These are phyloP conservation scores for Cairina moschata DNA, from an alignment of 2,113 vertebrate genomes.

Conservation along the genomic window DNA sequence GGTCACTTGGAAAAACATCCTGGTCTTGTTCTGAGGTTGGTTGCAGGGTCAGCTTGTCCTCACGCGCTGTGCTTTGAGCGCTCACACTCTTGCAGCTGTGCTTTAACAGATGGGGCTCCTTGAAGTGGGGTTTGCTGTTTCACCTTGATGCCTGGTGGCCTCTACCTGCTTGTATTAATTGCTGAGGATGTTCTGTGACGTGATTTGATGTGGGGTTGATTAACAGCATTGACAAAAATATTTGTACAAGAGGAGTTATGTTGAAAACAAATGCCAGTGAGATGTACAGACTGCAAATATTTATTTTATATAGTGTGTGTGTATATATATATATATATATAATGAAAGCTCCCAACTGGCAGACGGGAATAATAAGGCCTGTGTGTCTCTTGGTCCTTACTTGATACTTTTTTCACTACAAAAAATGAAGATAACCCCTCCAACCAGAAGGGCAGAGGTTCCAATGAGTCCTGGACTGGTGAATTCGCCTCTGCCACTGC, in stretches of 20 bases:
- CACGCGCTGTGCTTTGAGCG: rapidly evolving
- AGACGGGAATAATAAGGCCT: slow-evolving; percentile 7
- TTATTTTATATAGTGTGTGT: not conserved
- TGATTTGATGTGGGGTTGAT: not conserved
- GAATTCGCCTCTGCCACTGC: rapidly evolving
- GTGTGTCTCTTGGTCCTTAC: not conserved
- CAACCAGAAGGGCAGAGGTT: not conserved
- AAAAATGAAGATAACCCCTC: not conserved
- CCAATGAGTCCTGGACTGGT: not conserved
- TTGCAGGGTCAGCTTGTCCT: not conserved
- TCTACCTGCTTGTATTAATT: not conserved
- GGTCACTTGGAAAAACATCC: not conserved
- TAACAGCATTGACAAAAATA: not conserved
- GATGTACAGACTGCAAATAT: not conserved
- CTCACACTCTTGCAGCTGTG: not conserved
- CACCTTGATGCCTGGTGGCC: not conserved
- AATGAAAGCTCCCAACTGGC: not conserved
- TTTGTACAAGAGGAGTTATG: not conserved
- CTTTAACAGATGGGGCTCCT: not conserved
- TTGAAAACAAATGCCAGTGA: not conserved
- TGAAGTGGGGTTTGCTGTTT: not conserved
- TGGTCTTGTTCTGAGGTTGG: not conserved
- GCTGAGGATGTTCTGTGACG: not conserved
- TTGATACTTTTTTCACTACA: not conserved
- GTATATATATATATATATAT: not conserved